Evolutionary conservation across 2,113 vertebrate species (phyloP), one percentile per base, ranked within the genome.

Genomic region (Rhegmatorhina hoffmannsi): DNA sequence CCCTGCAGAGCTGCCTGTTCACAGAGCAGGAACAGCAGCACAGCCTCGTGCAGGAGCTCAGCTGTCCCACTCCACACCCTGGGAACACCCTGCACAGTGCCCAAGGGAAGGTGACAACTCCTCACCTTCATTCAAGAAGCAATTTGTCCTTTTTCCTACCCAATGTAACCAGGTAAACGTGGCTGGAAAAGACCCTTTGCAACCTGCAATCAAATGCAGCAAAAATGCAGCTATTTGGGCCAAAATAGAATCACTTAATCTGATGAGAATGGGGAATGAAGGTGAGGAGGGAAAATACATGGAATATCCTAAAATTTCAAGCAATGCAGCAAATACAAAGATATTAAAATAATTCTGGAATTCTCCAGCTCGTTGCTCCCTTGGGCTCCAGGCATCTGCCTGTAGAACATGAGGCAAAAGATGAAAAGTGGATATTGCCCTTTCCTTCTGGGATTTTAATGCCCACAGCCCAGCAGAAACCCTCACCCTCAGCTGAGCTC

Each of bases 11-110:
- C 72, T 56, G 34, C 36, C 43, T 46, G 50, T 3, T 50, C 47
- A 12, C 23, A 2, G 2, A 43, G 56, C 26, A 75, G 46, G 33
- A 60, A 3, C 18, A 52, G 84, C 18, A 1, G 16, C 7, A 43
- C 76, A 84, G 59, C 10, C 33, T 17, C 13, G 1, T 0, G 1
- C 4, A 33, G 0, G 0, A 56, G 31, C 59, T 7, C 50, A 1
- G 43, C 70, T 36, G 60, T 56, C 87, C 12, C 4, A 24, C 56
- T 7, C 5, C 0, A 2, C 55, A n/a, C 58, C 78, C 34, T 6
- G 9, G 1, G 10, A 38, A 50, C 59, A 52, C 2, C 64, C 5
- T 4, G 17, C 24, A 36, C 29, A 23, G 17, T 0, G 2, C 7
- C 84, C 34, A 3, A 60, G 47, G 33, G 11, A 38, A 78, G 25